Base-by-base conservation (phyloP, 2,113 vertebrate species). In the Sturnira hondurensis region DNA sequence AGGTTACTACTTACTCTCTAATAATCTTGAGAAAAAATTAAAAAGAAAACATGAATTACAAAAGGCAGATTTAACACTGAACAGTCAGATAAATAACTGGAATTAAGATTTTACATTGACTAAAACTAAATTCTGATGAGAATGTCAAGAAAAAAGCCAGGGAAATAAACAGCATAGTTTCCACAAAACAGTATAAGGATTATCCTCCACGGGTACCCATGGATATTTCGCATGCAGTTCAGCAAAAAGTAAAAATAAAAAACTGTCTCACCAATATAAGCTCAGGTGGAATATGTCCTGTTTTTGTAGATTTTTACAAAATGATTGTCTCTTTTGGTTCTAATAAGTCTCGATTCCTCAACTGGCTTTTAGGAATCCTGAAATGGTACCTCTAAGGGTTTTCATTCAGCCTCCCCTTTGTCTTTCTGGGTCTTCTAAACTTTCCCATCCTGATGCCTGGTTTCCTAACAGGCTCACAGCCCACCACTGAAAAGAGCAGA, bases 251-350 rank as follows among this genome's bases (percentile, higher is more conserved):
- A 24, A 41, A 20, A 43, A n/a, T 16, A 24, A 26, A 71, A 93
- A 76, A 74, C 0, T 24, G 50, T 43, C 26, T 85, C 24, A 47
- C 58, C 77, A 73, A 85, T 52, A 38, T 63, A 92, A 90, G 22
- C n/a, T 91, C 33, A 86, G 13, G 56, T 78, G 7, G 50, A 86
- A 8, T 54, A 61, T 56, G 50, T 22, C 81, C 47, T 67, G 1
- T 28, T 56, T 43, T 92, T 91, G 94, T 91, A 81, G 38, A 84
- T 71, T 89, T 93, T 43, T 41, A 94, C 89, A 90, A 78, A 22
- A 92, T 6, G 33, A 70, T 8, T 31, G 2, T 71, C 4, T 89
- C 58, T 56, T 68, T 52, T 82, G 22, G 86, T 50, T 77, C 38
- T 67, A 82, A 1, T 31, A 73, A 73, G 68, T 73, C n/a, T 80